Conservation (phyloP, 1,140 invertebrate species). For the Drosophila watanabei region DNA sequence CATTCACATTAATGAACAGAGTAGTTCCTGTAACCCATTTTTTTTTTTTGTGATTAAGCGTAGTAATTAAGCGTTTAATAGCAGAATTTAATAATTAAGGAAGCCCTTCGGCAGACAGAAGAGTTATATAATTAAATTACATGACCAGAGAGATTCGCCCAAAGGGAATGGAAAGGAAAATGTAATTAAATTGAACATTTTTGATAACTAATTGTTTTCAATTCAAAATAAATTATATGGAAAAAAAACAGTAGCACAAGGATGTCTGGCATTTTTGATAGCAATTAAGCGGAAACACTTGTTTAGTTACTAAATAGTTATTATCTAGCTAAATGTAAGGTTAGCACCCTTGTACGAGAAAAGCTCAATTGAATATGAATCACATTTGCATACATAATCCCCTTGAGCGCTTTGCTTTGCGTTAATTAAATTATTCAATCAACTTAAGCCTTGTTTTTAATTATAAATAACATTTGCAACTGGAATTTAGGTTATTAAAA, state of each 20-base stretch:
- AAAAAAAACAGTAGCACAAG: neutral
- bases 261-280: conserved; percentile 5
- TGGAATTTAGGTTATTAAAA: neutral
- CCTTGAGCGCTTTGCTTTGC: neutral
- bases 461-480: neutral
- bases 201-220: conserved; percentile 6
- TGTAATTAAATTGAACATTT: conserved; percentile 8
- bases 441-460: neutral
- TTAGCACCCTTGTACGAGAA: neutral
- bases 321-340: neutral
- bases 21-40: conserved; percentile 7
- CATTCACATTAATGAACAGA: conserved; percentile 4
- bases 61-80: conserved; percentile 23
- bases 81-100: conserved; percentile 27
- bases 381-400: conserved; percentile 8
- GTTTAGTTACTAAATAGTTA: neutral
- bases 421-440: conserved; percentile 10
- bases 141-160: conserved; percentile 16
- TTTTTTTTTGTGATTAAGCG: conserved; percentile 21
- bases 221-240: neutral
- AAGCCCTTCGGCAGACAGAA: neutral
- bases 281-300: neutral
- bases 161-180: neutral
- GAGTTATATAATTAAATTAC: conserved; percentile 13
- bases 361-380: conserved; percentile 23